Base-by-base conservation (phyloP, 2,888 invertebrate genomes). In the Masnerella sp. region DNA sequence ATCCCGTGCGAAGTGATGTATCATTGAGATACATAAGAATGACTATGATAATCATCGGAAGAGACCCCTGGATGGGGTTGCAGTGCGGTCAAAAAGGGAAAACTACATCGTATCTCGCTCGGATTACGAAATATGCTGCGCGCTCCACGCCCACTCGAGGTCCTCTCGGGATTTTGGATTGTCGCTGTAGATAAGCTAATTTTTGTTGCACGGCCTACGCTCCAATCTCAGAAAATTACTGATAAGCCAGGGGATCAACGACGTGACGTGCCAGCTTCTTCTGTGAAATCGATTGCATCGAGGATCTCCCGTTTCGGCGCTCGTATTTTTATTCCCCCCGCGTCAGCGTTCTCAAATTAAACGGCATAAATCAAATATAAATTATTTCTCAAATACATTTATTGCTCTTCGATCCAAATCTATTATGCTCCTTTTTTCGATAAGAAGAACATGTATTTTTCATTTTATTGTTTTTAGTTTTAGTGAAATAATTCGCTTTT, bases 1-100 rank as follows among this genome's bases (percentile, higher is more conserved):
- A 86, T 86, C 87, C 84, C 87, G 86, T 87, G 87, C 80, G 86
- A 87, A 87, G 82, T 83, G 86, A 86, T 87, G 84, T 79, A 81
- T 84, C 83, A 82, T 79, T 79, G 81, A 83, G 87, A 85, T 87
- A 84, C 82, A 81, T 76, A 79, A 79, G 80, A 80, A 82, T 83
- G 80, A 77, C 76, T 78, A 76, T 78, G 79, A 80, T 83, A 83
- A 85, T 84, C 85, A 85, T 84, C 84, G 58, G 69, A 65, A 56
- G 59, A 64, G 45, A 75, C 72, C 74, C 72, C 78, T 77, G 73
- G 80, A 82, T 81, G 80, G 83, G 83, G 82, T 82, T 80, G 81
- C 67, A 74, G 69, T 61, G 58, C 52, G 47, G 68, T 58, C 61
- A 74, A 69, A 74, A 75, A 68, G 79, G 75, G 78, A 73, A 77